phyloP scores from a whole-genome alignment of 2,797 vertebrate species.

The Crocodylus rhombifer region DNA sequence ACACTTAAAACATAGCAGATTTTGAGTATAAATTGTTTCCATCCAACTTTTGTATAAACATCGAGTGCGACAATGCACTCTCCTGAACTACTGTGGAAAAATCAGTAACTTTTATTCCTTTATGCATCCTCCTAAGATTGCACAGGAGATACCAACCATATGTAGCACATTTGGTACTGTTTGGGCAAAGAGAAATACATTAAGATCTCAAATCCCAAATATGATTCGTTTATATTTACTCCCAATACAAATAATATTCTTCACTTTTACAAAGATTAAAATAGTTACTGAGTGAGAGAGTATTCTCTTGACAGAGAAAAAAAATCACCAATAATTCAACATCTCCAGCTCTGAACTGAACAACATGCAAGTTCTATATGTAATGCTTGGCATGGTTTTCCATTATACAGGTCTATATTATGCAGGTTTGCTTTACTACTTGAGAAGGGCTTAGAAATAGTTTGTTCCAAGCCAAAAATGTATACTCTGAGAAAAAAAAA shows the following conservation, averaged over 20 bases:
- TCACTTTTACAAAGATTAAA: neutral
- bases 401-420: neutral
- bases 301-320: neutral
- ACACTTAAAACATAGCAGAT: too few relatives aligned
- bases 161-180: neutral
- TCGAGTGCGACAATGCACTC: fast-evolving
- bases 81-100: neutral
- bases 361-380: neutral
- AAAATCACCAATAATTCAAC: neutral
- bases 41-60: neutral
- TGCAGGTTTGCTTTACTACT: neutral
- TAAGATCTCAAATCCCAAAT: neutral
- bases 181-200: neutral
- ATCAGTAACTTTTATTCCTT: neutral
- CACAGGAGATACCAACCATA: neutral
- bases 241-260: neutral
- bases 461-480: neutral
- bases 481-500: neutral
- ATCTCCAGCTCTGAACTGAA: neutral
- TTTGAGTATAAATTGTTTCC: neutral
- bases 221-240: neutral
- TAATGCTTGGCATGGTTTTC: neutral
- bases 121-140: neutral
- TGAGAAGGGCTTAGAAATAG: neutral
- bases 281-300: neutral